Evolutionary conservation across 2,797 vertebrate genomes (phyloP).

Genomic region (Heteromormyrus szaboi): DNA sequence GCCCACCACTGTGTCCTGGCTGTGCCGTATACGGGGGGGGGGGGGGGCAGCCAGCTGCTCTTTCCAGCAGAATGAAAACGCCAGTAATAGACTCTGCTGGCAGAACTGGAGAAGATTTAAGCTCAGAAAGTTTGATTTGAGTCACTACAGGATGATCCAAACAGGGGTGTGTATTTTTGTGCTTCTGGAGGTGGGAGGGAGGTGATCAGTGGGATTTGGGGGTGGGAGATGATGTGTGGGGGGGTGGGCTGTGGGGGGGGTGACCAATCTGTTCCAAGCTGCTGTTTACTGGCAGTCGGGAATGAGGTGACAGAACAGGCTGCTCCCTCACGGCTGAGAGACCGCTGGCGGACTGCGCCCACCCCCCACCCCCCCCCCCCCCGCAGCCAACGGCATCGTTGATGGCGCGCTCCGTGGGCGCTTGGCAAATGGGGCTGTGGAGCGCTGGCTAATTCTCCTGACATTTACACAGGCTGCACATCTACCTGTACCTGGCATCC

Average conservation of each 20-base stretch:
- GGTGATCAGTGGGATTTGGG: constrained; percentile 50
- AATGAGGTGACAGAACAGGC: constrained; percentile 58
- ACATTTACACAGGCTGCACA: constrained; percentile 56
- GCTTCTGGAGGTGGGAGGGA: constrained; percentile 30
- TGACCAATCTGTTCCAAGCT: constrained; percentile 64
- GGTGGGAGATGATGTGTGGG: not conserved
- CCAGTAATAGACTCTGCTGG: constrained; percentile 34
- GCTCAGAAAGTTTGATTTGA: constrained; percentile 47
- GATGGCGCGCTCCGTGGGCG: constrained; percentile 42
- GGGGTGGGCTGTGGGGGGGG: constrained; percentile 38
- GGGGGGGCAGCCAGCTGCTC: constrained; percentile 9
- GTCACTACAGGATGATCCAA: constrained; percentile 52
- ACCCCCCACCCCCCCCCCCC: constrained; percentile 44
- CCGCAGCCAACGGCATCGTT: constrained; percentile 33
- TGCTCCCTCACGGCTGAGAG: constrained; percentile 27
- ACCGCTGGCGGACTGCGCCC: constrained; percentile 43
- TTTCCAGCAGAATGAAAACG: constrained; percentile 37
- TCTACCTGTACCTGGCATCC: constrained; percentile 19
- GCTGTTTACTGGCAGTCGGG: constrained; percentile 55
- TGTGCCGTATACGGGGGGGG: not conserved
- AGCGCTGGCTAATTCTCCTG: constrained; percentile 60
- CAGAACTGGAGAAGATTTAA: constrained; percentile 10
- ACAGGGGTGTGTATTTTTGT: constrained; percentile 46
- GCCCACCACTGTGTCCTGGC: constrained; percentile 39
- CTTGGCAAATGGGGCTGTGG: constrained; percentile 35